Evolutionary conservation across 2,113 vertebrate genomes (phyloP).

Genomic region (Alaudala cheleensis): DNA sequence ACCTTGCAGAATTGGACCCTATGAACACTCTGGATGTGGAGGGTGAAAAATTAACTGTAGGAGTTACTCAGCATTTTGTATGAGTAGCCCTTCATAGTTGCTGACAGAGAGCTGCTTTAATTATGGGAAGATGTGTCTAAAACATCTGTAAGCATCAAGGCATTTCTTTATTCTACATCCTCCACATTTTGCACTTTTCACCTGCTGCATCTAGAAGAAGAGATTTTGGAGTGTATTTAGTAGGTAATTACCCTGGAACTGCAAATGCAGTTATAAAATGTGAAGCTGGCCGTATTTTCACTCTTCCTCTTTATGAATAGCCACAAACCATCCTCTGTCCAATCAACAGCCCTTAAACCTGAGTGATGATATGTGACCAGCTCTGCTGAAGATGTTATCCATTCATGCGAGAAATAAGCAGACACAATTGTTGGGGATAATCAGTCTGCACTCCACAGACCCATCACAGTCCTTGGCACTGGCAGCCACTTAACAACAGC

Average conservation of each 20-base stretch:
- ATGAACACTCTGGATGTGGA: neutral
- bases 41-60: neutral
- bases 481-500: neutral
- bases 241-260: constrained; percentile 60
- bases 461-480: constrained; percentile 34
- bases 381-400: constrained; percentile 43
- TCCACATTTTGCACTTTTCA: constrained; percentile 23
- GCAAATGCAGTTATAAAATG: constrained; percentile 54
- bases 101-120: neutral
- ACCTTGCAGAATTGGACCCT: neutral
- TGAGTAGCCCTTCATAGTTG: neutral
- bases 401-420: constrained; percentile 67
- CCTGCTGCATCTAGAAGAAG: neutral
- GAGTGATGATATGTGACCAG: constrained; percentile 43
- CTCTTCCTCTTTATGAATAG: constrained; percentile 53
- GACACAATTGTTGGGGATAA: constrained; percentile 53
- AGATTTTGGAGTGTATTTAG: constrained; percentile 52
- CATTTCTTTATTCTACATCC: neutral
- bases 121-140: neutral
- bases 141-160: neutral
- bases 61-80: neutral
- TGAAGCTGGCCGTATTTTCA: constrained; percentile 50
- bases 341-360: constrained; percentile 50
- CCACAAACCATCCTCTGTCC: constrained; percentile 52
- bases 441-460: constrained; percentile 52